Conservation (phyloP, 2,113 vertebrate genomes). For the Barnardius zonarius region DNA sequence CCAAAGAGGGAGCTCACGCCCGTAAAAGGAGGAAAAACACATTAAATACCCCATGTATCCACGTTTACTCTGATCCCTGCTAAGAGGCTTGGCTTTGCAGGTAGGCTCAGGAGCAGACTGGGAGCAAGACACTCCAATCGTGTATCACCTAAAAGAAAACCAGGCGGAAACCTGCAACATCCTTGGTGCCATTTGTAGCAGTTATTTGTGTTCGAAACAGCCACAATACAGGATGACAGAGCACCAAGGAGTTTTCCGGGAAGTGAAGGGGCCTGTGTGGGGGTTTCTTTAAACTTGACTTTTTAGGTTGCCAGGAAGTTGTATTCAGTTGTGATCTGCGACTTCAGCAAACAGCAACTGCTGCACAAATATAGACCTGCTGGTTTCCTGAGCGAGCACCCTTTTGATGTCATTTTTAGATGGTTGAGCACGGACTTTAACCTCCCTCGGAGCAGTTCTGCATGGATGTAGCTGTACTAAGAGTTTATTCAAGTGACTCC, state of each 20-base stretch:
- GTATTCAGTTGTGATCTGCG: background rate
- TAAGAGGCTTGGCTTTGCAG: background rate
- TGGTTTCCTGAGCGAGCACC: slow-evolving; percentile 18
- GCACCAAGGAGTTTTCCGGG: slow-evolving; percentile 26
- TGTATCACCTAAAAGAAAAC: background rate
- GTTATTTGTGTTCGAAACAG: background rate
- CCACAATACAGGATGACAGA: background rate
- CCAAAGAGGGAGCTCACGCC: background rate
- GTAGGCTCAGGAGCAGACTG: background rate
- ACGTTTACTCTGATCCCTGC: background rate
- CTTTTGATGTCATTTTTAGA: slow-evolving; percentile 50
- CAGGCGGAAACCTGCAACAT: background rate
- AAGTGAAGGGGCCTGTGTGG: background rate
- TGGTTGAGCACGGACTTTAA: background rate
- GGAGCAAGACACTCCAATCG: background rate
- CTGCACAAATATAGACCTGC: slow-evolving; percentile 56
- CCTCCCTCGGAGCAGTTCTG: background rate
- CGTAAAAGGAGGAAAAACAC: background rate
- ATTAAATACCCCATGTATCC: background rate
- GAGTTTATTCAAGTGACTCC: background rate
- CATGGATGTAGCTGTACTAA: background rate
- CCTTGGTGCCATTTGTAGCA: background rate
- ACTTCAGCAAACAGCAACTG: slow-evolving; percentile 48
- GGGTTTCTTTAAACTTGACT: background rate
- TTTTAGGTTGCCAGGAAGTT: slow-evolving; percentile 62